Evolutionary conservation across 2,113 vertebrate species (phyloP).

Genomic region (Sinocyclocheilus rhinocerous): DNA sequence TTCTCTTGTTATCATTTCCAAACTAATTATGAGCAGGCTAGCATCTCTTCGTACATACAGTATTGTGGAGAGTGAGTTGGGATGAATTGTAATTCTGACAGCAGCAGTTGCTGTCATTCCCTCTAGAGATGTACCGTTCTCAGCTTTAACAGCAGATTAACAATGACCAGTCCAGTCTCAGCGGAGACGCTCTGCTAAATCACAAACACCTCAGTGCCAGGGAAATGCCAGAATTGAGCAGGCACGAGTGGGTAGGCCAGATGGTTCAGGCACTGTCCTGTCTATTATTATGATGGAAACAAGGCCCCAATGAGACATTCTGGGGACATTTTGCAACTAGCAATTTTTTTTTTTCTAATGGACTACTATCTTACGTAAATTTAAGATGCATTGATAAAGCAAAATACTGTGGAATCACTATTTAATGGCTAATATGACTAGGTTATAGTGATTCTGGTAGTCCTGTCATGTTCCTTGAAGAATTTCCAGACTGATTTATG

Average conservation of each 20-base stretch:
- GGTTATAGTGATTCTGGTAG: neutral
- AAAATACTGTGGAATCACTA: neutral
- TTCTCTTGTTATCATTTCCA: conserved; percentile 25
- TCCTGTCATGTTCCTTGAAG: neutral
- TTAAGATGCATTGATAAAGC: neutral
- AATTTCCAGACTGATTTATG: neutral
- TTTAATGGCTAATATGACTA: neutral
- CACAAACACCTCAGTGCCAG: conserved; percentile 37
- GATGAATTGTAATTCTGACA: conserved; percentile 51
- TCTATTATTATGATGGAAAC: conserved; percentile 41
- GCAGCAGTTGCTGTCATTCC: conserved; percentile 36
- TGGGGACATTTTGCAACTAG: neutral
- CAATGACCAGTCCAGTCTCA: conserved; percentile 38
- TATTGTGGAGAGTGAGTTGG: neutral
- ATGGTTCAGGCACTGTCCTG: conserved; percentile 33
- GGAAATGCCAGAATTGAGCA: conserved; percentile 19
- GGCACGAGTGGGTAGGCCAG: conserved; percentile 21
- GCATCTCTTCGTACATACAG: conserved; percentile 19
- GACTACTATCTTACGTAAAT: neutral
- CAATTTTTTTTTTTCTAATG: neutral
- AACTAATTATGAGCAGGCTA: conserved; percentile 38
- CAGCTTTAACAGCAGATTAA: conserved; percentile 41
- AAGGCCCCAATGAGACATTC: conserved; percentile 18
- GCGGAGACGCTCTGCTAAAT: conserved; percentile 21
- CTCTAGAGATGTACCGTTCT: conserved; percentile 40